Evolutionary conservation across 1,140 invertebrate species (phyloP).

Genomic region (Drosophila tsacasi): DNA sequence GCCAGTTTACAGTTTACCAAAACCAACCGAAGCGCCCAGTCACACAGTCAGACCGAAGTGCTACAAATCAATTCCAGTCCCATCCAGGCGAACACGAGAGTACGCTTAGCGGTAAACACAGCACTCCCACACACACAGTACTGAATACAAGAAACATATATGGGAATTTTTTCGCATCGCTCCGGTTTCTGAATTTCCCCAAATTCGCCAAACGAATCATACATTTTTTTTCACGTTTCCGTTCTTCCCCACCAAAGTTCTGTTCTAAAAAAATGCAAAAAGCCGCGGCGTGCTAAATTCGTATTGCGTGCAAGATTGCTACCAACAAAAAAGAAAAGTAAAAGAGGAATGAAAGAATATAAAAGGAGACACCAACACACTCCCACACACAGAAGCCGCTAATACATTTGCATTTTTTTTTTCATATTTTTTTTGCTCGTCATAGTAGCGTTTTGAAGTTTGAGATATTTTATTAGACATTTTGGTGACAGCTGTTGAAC

Average conservation of each 20-base stretch:
- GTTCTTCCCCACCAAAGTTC: slow-evolving; percentile 13
- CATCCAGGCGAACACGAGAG: slow-evolving; percentile 59
- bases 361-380: slow-evolving; percentile 47
- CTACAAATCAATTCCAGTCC: slow-evolving; percentile 34
- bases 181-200: slow-evolving; percentile 14
- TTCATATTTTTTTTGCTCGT: not conserved
- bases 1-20: slow-evolving; percentile 62
- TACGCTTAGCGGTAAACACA: slow-evolving; percentile 77
- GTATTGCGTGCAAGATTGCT: slow-evolving; percentile 64
- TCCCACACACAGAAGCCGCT: slow-evolving; percentile 22
- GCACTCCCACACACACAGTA: slow-evolving; percentile 28
- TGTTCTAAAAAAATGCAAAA: slow-evolving; percentile 53
- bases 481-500: slow-evolving; percentile 48
- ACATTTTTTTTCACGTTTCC: slow-evolving; percentile 62
- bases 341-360: slow-evolving; percentile 6
- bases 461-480: slow-evolving; percentile 21
- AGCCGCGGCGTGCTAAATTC: slow-evolving; percentile 61
- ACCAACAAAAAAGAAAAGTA: slow-evolving; percentile 27
- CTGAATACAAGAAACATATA: not conserved
- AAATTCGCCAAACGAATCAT: slow-evolving; percentile 9
- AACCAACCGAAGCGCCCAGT: slow-evolving; percentile 52
- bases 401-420: slow-evolving; percentile 19
- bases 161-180: slow-evolving; percentile 34
- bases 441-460: slow-evolving; percentile 15
- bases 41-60: slow-evolving; percentile 7